These are phyloP conservation scores for Rotaria macrura DNA, from an alignment of 2,888 invertebrate species.

Conservation along the genomic window DNA sequence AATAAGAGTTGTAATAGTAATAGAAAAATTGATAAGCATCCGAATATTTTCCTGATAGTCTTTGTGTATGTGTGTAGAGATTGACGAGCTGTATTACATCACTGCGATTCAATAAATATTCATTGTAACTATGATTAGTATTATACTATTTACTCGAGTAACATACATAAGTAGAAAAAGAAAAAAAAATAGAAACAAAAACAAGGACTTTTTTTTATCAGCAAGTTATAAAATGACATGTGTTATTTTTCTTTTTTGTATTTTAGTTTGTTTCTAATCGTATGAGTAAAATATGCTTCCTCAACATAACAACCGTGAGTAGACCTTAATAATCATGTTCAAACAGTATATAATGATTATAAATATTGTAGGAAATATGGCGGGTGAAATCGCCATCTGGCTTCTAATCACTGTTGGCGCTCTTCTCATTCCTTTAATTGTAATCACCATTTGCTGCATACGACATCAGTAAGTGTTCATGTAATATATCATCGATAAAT, in stretches of 20 bases:
- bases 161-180: neutral
- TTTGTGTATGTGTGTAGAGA: neutral
- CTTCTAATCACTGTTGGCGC: constrained; percentile 9
- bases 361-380: neutral
- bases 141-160: neutral
- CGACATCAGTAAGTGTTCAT: constrained; percentile 15
- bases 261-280: neutral
- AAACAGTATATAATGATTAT: neutral
- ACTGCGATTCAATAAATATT: neutral
- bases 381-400: constrained; percentile 5
- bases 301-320: neutral
- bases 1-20: neutral
- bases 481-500: neutral
- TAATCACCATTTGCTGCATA: constrained; percentile 10
- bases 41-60: neutral
- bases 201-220: neutral
- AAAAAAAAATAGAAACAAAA: neutral
- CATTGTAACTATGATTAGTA: neutral
- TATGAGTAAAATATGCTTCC: neutral
- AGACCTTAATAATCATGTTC: neutral
- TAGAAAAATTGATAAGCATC: neutral
- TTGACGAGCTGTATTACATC: neutral
- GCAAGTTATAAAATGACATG: neutral
- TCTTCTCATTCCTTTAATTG: constrained; percentile 5
- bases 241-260: neutral